A percentile compares a stretch with the other conserved stretches of the same genome.
These are phyloP conservation scores for Amphipyra berbera DNA, from an alignment of 2,888 invertebrate genomes.

Conservation along the genomic window DNA sequence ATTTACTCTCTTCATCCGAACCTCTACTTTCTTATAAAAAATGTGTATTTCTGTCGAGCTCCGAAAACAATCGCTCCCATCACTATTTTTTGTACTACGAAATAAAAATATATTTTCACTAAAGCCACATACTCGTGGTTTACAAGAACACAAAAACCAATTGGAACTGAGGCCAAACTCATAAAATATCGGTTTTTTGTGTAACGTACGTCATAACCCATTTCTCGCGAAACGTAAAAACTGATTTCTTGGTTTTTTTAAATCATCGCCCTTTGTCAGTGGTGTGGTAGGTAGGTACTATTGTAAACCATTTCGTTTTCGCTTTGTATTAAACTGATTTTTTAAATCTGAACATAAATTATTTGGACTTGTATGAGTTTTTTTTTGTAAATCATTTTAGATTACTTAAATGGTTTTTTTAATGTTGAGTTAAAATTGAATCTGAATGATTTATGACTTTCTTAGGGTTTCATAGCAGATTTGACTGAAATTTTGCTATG, in stretches of 20 bases:
- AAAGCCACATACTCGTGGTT: conserved; percentile 19
- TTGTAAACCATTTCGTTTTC: conserved; percentile 19
- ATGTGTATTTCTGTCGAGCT: background rate
- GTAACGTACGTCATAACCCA: conserved; percentile 60
- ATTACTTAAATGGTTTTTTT: too few species aligned
- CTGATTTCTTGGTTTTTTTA: conserved; percentile 70
- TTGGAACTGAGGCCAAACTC: conserved; percentile 35
- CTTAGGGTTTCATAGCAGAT: background rate
- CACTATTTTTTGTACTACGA: conserved; percentile 16
- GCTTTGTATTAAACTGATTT: background rate
- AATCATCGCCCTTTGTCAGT: conserved; percentile 68
- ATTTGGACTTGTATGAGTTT: background rate
- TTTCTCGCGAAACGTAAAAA: conserved; percentile 68
- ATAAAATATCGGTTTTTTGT: conserved; percentile 55
- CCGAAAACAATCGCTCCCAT: conserved; percentile 1
- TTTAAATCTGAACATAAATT: background rate
- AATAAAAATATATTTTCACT: conserved; percentile 43
- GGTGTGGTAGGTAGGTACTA: conserved; percentile 19
- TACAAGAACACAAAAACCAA: conserved; percentile 40
- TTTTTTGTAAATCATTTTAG: background rate
- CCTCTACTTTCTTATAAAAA: background rate
- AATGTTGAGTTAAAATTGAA: background rate
- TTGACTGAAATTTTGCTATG: too few species aligned
- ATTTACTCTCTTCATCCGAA: too few species aligned
- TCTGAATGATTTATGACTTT: background rate